These are phyloP conservation scores for Lysandra coridon DNA, from an alignment of 2,888 invertebrate genomes.

Conservation along the genomic window DNA sequence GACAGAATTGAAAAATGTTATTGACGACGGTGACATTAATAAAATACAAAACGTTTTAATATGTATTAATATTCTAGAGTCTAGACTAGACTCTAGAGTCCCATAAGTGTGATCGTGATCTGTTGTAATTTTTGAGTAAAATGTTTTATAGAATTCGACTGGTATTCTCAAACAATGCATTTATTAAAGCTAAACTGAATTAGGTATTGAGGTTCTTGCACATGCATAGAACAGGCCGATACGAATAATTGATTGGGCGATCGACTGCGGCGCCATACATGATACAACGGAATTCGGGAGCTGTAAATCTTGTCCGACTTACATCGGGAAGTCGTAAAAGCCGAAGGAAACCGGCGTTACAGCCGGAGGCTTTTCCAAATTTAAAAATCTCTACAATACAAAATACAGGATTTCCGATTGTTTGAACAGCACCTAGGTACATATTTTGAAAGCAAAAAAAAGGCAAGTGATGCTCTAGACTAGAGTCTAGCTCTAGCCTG, in stretches of 20 bases:
- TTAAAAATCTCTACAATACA: background rate
- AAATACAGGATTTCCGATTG: background rate
- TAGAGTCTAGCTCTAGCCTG: too few species aligned
- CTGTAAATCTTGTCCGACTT: background rate
- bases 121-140: background rate
- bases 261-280: slow-evolving; percentile 16
- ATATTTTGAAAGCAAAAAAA: background rate
- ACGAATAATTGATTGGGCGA: slow-evolving; percentile 5
- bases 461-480: background rate
- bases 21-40: background rate
- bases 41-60: background rate
- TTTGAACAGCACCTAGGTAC: background rate
- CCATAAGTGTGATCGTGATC: too few species aligned
- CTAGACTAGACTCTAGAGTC: too few species aligned
- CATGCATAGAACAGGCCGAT: background rate
- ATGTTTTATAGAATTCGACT: background rate
- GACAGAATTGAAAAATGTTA: background rate
- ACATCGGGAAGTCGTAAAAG: slow-evolving; percentile 18
- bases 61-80: background rate
- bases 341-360: background rate
- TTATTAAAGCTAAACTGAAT: background rate
- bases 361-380: background rate
- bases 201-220: slow-evolving; percentile 4
- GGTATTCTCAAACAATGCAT: background rate
- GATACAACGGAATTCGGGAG: slow-evolving; percentile 3